Evolutionary conservation across 2,888 invertebrate species (phyloP).

Genomic region (Chromoteleia sp.): DNA sequence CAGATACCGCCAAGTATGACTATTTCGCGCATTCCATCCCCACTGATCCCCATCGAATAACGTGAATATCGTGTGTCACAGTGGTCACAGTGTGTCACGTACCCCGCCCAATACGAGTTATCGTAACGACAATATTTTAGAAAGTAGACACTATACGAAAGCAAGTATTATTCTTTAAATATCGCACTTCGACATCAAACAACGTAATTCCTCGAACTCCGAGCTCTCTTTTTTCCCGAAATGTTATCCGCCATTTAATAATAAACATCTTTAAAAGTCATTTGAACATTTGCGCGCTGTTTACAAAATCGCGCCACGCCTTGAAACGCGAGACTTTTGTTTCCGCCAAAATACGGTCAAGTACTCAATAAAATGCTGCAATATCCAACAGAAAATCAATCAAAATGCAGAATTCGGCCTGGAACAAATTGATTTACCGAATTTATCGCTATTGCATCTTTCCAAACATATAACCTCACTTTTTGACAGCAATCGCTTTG

Average conservation of each 20-base stretch:
- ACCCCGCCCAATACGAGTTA: conserved; percentile 74
- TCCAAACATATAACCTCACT: conserved; percentile 38
- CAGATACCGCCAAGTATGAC: conserved; percentile 8
- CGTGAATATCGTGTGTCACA: no score
- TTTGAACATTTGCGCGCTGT: conserved; percentile 59
- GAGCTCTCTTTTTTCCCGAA: background rate
- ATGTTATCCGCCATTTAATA: background rate
- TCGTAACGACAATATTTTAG: conserved; percentile 68
- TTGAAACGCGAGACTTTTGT: conserved; percentile 46
- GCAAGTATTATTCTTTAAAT: conserved; percentile 47
- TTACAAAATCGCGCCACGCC: conserved; percentile 70
- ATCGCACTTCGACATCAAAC: background rate
- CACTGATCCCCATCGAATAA: conserved; percentile 60
- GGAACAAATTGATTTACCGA: background rate
- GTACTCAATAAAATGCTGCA: background rate
- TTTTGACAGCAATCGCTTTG: conserved; percentile 24
- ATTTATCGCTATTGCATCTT: background rate
- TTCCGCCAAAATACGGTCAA: conserved; percentile 6
- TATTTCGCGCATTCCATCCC: conserved; percentile 69
- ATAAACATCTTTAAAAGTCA: conserved; percentile 1
- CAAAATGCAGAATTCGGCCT: background rate
- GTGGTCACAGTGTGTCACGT: conserved; percentile 53
- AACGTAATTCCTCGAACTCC: background rate
- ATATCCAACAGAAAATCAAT: background rate
- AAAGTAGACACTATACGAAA: conserved; percentile 53